Percentiles rank a stretch among this genome's conserved stretches.
Conservation (phyloP, 2,797 vertebrate species). For the Podarcis lilfordi region DNA sequence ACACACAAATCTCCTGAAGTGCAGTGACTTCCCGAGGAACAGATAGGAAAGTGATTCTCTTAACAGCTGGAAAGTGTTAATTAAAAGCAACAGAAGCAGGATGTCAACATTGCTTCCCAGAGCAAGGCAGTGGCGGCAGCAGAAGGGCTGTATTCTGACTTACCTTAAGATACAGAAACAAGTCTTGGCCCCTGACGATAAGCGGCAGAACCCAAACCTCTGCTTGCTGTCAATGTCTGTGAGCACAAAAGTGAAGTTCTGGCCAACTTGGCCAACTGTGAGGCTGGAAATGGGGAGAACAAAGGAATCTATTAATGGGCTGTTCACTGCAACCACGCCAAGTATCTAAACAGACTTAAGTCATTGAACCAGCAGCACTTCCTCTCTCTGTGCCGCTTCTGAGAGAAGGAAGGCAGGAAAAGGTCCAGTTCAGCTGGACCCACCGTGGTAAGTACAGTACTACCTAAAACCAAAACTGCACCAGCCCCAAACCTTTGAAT, state of each 20-base stretch:
- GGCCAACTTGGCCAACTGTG: conserved; percentile 84
- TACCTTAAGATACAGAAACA: conserved; percentile 92
- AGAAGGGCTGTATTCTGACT: conserved; percentile 57
- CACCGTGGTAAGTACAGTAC: not conserved
- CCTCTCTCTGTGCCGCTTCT: conserved; percentile 59
- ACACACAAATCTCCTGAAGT: conserved; percentile 43
- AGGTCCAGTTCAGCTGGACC: not conserved
- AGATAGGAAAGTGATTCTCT: conserved; percentile 68
- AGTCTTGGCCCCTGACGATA: conserved; percentile 88
- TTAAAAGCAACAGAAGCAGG: conserved; percentile 51
- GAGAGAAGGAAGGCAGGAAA: not conserved
- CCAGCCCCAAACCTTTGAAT: not conserved
- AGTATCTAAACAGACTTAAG: conserved; percentile 62
- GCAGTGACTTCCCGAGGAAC: conserved; percentile 72
- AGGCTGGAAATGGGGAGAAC: conserved; percentile 78
- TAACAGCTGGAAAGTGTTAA: conserved; percentile 75
- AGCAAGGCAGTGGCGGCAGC: conserved; percentile 50
- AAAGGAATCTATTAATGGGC: conserved; percentile 63
- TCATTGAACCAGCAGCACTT: conserved; percentile 71
- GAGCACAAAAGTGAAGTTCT: conserved; percentile 88
- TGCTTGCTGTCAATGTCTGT: conserved; percentile 90
- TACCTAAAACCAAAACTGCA: not conserved
- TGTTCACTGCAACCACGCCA: conserved; percentile 58
- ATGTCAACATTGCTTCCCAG: conserved; percentile 58
- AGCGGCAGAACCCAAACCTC: conserved; percentile 86